phyloP scores from a whole-genome alignment of 2,113 vertebrate species.

The Baryphthengus martii region DNA sequence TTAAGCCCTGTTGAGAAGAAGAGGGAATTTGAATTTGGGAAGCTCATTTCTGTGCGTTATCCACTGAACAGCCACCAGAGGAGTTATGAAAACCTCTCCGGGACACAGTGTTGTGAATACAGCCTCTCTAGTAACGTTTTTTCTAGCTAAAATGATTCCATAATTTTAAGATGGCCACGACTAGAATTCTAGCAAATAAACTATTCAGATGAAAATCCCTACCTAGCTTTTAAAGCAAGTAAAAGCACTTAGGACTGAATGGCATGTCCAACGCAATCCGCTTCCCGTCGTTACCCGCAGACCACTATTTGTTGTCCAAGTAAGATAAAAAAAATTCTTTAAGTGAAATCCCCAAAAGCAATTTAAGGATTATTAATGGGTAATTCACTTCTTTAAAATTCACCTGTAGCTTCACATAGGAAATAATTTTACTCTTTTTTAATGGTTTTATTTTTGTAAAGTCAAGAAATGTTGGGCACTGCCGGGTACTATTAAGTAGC shows the following conservation, averaged over 20 bases:
- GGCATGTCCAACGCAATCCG: not conserved
- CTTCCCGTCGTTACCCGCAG: not conserved
- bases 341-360: not conserved
- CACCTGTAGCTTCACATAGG: not conserved
- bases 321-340: not conserved
- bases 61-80: not conserved
- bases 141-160: not conserved
- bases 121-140: not conserved
- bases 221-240: not conserved
- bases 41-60: not conserved
- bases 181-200: not conserved
- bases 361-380: not conserved
- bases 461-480: not conserved
- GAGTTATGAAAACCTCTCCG: not conserved
- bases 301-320: not conserved
- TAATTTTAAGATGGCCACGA: not conserved
- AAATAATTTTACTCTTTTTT: not conserved
- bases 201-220: not conserved
- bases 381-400: not conserved
- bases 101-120: rapidly evolving
- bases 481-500: not conserved
- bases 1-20: not conserved
- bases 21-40: not conserved
- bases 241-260: not conserved
- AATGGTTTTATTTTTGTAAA: too few species aligned